A percentile compares a stretch with the other conserved stretches of the same genome.
Conservation (phyloP, 2,888 invertebrate species). For the Zygaena filipendulae region DNA sequence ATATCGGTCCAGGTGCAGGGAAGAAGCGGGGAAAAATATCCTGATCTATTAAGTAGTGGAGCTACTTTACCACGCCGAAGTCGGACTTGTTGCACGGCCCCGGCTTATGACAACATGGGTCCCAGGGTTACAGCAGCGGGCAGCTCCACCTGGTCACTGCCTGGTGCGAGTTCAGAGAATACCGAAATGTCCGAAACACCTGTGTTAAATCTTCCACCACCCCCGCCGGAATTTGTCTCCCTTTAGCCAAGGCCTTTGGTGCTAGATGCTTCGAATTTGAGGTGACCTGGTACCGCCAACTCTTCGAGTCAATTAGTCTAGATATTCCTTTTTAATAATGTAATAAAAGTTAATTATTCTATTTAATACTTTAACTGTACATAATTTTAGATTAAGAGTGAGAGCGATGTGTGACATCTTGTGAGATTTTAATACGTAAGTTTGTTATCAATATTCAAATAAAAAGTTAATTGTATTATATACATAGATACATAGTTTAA, state of each 20-base stretch:
- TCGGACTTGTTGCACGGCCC: conserved; percentile 60
- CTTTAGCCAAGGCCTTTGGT: conserved; percentile 63
- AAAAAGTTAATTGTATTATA: no score
- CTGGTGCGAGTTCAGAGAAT: conserved; percentile 62
- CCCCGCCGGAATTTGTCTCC: conserved; percentile 64
- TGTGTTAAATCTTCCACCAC: conserved; percentile 62
- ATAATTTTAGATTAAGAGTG: conserved; percentile 38
- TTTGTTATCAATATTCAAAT: conserved; percentile 55
- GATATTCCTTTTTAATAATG: conserved; percentile 50
- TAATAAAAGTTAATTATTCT: conserved; percentile 40
- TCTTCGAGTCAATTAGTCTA: conserved; percentile 59
- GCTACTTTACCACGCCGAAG: conserved; percentile 61
- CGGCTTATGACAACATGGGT: conserved; percentile 92
- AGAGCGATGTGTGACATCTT: conserved; percentile 57
- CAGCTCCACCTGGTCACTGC: conserved; percentile 84
- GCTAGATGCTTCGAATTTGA: conserved; percentile 52
- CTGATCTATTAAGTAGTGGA: conserved; percentile 74
- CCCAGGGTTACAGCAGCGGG: conserved; percentile 90
- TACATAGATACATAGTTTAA: no score
- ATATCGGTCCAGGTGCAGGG: conserved; percentile 84
- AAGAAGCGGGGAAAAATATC: conserved; percentile 68
- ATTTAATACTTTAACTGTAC: conserved; percentile 33
- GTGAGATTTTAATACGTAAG: conserved; percentile 55
- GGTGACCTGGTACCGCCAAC: conserved; percentile 58
- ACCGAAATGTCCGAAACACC: conserved; percentile 48